Evolutionary conservation across 2,113 vertebrate species (phyloP), one percentile per base, ranked within the genome.

Genomic region (Scomber japonicus): DNA sequence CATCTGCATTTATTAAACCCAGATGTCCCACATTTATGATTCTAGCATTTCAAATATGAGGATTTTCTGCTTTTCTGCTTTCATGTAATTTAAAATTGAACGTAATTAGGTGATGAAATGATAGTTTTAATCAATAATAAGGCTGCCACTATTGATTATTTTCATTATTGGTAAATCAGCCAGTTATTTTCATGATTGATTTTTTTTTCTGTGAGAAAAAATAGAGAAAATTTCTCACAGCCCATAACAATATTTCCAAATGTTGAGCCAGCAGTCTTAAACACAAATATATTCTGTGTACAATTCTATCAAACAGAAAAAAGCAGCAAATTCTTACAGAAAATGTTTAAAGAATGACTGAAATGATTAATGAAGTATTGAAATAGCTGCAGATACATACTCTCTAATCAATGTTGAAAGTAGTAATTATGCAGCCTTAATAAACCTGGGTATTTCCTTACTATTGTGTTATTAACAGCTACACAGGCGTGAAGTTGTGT

Each of bases 401-500:
- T 70, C 19, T 55, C n/a, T 24, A 7, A 16, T 50, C 17, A 51
- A 10, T 59, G 53, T 30, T 61, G 14, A 55, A 53, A 81, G 15
- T 31, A n/a, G 53, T 66, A 53, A n/a, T 27, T 14, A 31, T 54
- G 11, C 21, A 55, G 27, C 16, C 17, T 45, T 14, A 27, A n/a
- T 40, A 27, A 76, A n/a, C 10, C 6, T 50, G 45, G 19, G 51
- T 31, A 21, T 65, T 61, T 66, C 40, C 65, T 19, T 1, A 27
- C 51, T 13, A 8, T 35, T 35, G 35, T 40, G 13, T 62, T 3
- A 55, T 50, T 61, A 11, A 54, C 17, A 75, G 64, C 71, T 15
- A 24, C 53, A 35, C 40, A 31, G 72, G 74, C 11, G 40, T 65
- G 48, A 72, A 67, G 78, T 64, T 69, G 2, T 74, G 73, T 84